Evolutionary conservation across 2,113 vertebrate genomes (phyloP).

Genomic region (Apteryx mantelli): DNA sequence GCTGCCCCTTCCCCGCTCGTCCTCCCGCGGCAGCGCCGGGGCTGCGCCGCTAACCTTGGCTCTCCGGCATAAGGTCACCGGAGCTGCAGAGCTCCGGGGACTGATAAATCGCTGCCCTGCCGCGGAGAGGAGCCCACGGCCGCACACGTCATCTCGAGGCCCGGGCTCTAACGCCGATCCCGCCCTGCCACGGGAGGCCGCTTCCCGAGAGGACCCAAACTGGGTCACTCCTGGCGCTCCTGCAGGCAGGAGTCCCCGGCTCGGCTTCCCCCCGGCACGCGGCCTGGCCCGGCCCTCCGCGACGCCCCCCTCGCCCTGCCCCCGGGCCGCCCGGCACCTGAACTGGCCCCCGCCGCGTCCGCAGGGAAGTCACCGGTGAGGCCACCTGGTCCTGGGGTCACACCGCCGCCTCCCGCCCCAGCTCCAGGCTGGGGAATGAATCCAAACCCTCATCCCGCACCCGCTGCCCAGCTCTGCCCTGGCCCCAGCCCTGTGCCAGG

Average conservation of each 20-base stretch:
- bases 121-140: background rate
- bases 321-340: background rate
- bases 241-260: background rate
- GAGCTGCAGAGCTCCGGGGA: background rate
- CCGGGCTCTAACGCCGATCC: background rate
- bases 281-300: background rate
- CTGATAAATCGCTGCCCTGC: background rate
- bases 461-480: background rate
- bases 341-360: background rate
- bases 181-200: background rate
- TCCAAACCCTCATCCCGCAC: background rate
- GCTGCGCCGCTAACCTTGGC: constrained; percentile 43
- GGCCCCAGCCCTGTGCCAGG: too few relatives aligned
- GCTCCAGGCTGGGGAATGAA: background rate
- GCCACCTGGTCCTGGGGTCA: too few relatives aligned
- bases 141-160: too few relatives aligned
- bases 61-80: constrained; percentile 50
- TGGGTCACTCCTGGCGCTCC: constrained; percentile 11
- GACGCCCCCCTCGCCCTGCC: background rate
- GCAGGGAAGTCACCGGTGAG: background rate
- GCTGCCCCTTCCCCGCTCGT: background rate
- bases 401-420: fast-evolving
- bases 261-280: background rate
- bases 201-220: background rate
- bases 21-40: background rate